A percentile compares a stretch with the other conserved stretches of the same genome.
Evolutionary conservation across 92 coral and sea anemone genomes (phyloP).

Genomic region (Paramuricea clavata): DNA sequence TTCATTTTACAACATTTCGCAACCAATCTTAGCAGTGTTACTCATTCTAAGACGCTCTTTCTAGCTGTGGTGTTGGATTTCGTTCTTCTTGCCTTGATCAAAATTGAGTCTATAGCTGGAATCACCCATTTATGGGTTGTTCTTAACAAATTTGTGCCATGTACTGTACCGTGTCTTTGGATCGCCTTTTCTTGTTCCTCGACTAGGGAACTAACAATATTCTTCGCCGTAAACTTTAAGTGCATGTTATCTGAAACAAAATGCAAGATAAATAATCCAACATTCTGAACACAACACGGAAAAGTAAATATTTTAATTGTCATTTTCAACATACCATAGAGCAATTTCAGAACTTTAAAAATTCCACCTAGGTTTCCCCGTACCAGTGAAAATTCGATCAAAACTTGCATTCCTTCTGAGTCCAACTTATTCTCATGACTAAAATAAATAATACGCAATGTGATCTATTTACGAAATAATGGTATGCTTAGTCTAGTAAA

Average conservation of each 20-base stretch:
- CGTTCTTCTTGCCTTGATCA: too few relatives aligned
- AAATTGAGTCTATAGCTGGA: too few relatives aligned
- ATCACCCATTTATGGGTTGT: too few relatives aligned
- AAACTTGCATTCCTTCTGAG: constrained; percentile 87
- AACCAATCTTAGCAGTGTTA: too few relatives aligned
- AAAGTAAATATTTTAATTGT: too few relatives aligned
- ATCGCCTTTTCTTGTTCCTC: constrained; percentile 93
- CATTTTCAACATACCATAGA: constrained; percentile 78
- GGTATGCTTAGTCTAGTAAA: too few relatives aligned
- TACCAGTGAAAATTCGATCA: constrained; percentile 89
- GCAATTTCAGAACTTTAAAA: constrained; percentile 86
- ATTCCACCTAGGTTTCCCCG: constrained; percentile 97
- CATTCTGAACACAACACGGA: too few relatives aligned
- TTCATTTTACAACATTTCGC: too few relatives aligned
- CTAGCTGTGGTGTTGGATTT: too few relatives aligned
- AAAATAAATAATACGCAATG: background rate
- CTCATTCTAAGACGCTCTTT: too few relatives aligned
- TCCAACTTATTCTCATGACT: constrained; percentile 84
- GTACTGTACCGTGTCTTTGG: constrained; percentile 82
- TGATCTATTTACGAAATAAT: too few relatives aligned
- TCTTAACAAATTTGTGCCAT: background rate
- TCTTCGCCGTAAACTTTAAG: constrained; percentile 80
- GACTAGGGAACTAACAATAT: constrained; percentile 75
- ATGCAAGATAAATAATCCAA: background rate
- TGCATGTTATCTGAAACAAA: constrained; percentile 73